These are phyloP conservation scores for Yponomeuta plumbellus DNA, from an alignment of 2,888 invertebrate genomes.

Conservation along the genomic window DNA sequence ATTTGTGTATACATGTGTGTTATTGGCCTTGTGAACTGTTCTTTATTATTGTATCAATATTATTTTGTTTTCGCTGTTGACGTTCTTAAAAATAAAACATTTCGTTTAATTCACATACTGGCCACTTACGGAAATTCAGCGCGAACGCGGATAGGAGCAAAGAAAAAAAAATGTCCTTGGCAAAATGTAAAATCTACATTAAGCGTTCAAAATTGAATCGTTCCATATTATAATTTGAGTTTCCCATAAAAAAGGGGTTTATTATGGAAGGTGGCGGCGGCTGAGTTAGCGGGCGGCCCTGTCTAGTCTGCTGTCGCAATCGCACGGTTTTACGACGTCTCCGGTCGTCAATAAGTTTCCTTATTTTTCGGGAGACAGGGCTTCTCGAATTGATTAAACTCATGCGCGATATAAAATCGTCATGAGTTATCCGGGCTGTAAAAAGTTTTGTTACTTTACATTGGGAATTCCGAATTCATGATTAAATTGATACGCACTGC, in stretches of 20 bases:
- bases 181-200: too few species aligned
- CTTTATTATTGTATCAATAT: too few species aligned
- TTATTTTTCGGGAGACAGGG: constrained; percentile 36
- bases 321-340: constrained; percentile 33
- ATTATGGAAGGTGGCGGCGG: neutral
- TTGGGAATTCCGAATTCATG: too few species aligned
- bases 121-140: too few species aligned
- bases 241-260: constrained; percentile 8
- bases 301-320: neutral
- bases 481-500: neutral
- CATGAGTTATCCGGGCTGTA: neutral
- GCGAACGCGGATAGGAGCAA: too few species aligned
- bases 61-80: too few species aligned
- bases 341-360: constrained; percentile 67
- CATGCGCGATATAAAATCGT: constrained; percentile 3
- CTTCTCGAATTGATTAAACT: constrained; percentile 1
- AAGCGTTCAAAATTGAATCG: too few species aligned
- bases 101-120: too few species aligned
- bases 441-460: constrained; percentile 4
- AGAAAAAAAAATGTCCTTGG: too few species aligned
- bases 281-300: constrained; percentile 2
- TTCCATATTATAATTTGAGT: neutral
- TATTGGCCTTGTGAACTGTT: too few species aligned
- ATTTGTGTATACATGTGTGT: too few species aligned
- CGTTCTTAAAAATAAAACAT: too few species aligned